Evolutionary conservation across 2,113 vertebrate genomes (phyloP), one percentile per base, ranked within the genome.

Genomic region (Sphaerodactylus townsendi): DNA sequence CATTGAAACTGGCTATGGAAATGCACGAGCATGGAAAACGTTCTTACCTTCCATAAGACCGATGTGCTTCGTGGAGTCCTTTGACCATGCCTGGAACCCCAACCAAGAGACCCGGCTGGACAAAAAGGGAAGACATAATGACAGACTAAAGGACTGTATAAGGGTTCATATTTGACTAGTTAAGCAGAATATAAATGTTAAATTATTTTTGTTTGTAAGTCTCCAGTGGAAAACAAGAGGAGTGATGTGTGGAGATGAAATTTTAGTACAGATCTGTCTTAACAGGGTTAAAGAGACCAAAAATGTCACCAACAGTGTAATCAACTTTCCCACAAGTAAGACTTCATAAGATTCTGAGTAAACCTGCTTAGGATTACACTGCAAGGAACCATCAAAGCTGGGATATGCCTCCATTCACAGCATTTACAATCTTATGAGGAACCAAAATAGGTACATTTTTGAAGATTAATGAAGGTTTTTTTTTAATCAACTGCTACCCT

Each of bases 11-110:
- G 25, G 66, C 56, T 30, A 77, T 33, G 33, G 64, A 33, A 39
- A 35, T 37, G 10, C 39, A 37, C 11, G 28, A 46, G 46, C 13
- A 44, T 17, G 35, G 46, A 14, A 0, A 71, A 62, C 50, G 8
- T 21, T n/a, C 85, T 94, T 97, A 99, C 99, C 97, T 99, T 86
- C 99, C 98, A 65, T 98, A 98, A 59, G 98, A 95, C 92, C 97
- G 96, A 90, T 99, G 98, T 25, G 98, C 98, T 92, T 97, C 96
- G 44, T 98, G 93, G 88, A 99, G 91, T 83, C 99, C 99, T 90
- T 96, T 98, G 74, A 99, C 93, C 97, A 97, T 98, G 84, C 98
- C 99, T 2, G 99, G 99, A 79, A 99, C 97, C 77, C 97, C 99
- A 76, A 99, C 98, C 0, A 98, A 92, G 90, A 99, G 94, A 77